Evolutionary conservation across 2,113 vertebrate species (phyloP), one percentile per base, ranked within the genome.

Genomic region (Pithys albifrons): DNA sequence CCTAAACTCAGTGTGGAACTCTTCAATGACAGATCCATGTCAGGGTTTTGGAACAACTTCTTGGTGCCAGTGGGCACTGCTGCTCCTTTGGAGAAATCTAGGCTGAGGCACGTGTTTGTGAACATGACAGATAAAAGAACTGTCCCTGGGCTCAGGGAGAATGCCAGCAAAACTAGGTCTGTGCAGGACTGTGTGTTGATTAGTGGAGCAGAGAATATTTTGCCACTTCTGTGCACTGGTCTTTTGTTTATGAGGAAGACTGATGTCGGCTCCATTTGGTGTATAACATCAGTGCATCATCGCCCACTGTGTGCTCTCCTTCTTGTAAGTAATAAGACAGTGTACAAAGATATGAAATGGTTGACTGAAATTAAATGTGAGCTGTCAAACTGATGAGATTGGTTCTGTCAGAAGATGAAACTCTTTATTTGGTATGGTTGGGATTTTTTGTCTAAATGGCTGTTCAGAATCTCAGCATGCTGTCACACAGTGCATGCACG

Each of bases 281-380:
- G n/a, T 43, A 0, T 45, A 75, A 54, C 27, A 54, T 37, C 33
- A 62, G 72, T 15, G 72, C 37, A 58, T 48, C 22, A 57, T 33
- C 2, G 1, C 70, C 58, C 57, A 49, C 71, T 14, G n/a, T 35
- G 46, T 57, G 74, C 51, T 79, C 23, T 65, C 51, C 66, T 90
- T 80, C 18, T 59, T 92, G 22, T 55, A 85, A 90, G n/a, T 61
- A 95, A 49, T 54, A 73, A 61, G 37, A 84, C 20, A 67, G 49
- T 35, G 61, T 70, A 62, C 55, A 55, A 83, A 82, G 79, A 88
- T 33, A 62, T 65, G 85, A 89, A 89, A 74, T 41, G n/a, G 46
- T 55, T 85, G 76, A 59, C 39, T 65, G 85, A 88, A 94, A 93
- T 70, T 51, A 85, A 91, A 93, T 90, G 74, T 70, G 54, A 93